Conservation (phyloP, 2,888 invertebrate genomes). For the Drosophila melanosoma region DNA sequence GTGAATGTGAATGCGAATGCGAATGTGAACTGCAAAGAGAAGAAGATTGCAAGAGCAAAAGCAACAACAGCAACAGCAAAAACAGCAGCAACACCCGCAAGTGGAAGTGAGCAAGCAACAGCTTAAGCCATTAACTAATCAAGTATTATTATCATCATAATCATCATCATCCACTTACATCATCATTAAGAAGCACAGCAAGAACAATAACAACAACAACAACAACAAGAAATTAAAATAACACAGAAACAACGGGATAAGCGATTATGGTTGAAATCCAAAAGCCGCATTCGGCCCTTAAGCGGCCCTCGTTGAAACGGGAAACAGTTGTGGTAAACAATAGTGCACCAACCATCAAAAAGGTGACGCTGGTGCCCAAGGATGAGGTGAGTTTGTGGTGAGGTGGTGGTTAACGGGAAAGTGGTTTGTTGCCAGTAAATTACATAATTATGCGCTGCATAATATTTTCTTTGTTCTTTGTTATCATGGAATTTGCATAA, state of each 20-base stretch:
- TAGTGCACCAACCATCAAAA: constrained; percentile 84
- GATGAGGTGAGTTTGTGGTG: constrained; percentile 83
- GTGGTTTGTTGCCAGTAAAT: constrained; percentile 23
- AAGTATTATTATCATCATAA: constrained; percentile 12
- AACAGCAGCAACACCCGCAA: constrained; percentile 6
- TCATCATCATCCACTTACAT: constrained; percentile 21
- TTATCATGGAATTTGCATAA: constrained; percentile 44
- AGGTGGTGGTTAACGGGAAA: no score
- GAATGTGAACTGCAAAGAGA: constrained; percentile 1
- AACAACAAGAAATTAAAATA: neutral
- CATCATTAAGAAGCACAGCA: constrained; percentile 23
- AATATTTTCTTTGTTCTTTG: constrained; percentile 29
- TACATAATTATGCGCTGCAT: constrained; percentile 42
- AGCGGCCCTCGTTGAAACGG: constrained; percentile 83
- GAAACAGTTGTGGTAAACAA: constrained; percentile 85
- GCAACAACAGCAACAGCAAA: constrained; percentile 6
- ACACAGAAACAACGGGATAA: neutral
- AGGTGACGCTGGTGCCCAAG: constrained; percentile 84
- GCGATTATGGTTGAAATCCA: constrained; percentile 83
- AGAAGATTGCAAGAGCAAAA: neutral
- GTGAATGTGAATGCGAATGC: constrained; percentile 7
- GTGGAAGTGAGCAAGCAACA: constrained; percentile 28
- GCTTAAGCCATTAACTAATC: constrained; percentile 34
- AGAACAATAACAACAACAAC: neutral
- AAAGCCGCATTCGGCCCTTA: constrained; percentile 83